Evolutionary conservation across 1,140 invertebrate genomes (phyloP).

Genomic region (Chironomus tepperi): DNA sequence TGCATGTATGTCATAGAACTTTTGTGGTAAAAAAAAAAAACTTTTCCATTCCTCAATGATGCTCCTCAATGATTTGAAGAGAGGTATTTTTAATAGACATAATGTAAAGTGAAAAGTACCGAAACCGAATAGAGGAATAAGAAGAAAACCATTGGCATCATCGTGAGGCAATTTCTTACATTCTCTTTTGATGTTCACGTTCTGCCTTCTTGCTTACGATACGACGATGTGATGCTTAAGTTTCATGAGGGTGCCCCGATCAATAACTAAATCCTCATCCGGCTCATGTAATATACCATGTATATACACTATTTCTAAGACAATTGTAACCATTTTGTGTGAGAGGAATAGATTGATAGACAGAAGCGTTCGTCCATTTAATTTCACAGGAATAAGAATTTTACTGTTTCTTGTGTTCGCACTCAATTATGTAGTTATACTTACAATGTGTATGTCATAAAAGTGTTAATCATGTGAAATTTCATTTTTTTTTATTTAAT

Average conservation of each 20-base stretch:
- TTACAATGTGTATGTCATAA: too few relatives aligned
- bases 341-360: too few relatives aligned
- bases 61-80: too few relatives aligned
- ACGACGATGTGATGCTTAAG: slow-evolving; percentile 2
- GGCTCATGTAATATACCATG: neutral
- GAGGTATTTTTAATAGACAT: too few relatives aligned
- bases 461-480: neutral
- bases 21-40: too few relatives aligned
- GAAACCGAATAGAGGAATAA: neutral
- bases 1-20: neutral
- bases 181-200: slow-evolving; percentile 19
- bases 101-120: slow-evolving; percentile 13
- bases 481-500: neutral
- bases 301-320: neutral
- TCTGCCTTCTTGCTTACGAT: neutral
- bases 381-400: too few relatives aligned
- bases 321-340: neutral
- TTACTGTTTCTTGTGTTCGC: too few relatives aligned
- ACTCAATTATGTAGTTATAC: too few relatives aligned
- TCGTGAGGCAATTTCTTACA: slow-evolving; percentile 3
- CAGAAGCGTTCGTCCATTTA: too few relatives aligned
- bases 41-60: neutral
- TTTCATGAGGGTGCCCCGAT: slow-evolving; percentile 3
- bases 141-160: neutral
- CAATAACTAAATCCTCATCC: neutral